phyloP scores from a whole-genome alignment of 2,888 invertebrate genomes.

The Spodoptera exigua region DNA sequence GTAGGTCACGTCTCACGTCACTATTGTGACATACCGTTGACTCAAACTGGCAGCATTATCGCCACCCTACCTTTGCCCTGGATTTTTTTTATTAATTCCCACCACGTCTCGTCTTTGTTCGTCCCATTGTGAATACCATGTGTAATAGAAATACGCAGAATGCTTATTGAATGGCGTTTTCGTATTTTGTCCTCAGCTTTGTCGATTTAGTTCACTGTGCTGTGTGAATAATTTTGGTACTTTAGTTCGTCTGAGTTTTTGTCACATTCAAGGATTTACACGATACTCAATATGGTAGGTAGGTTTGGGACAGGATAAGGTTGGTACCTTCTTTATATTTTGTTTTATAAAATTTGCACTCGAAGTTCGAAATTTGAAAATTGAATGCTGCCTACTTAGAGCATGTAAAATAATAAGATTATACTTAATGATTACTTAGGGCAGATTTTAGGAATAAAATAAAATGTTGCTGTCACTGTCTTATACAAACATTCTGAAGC shows the following conservation, averaged over 20 bases:
- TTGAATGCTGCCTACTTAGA: no score
- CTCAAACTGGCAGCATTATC: slow-evolving; percentile 76
- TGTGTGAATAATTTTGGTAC: slow-evolving; percentile 25
- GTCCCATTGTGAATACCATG: slow-evolving; percentile 81
- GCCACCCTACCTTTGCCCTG: slow-evolving; percentile 76
- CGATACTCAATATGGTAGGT: background rate
- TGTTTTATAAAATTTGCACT: no score
- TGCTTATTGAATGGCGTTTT: slow-evolving; percentile 73
- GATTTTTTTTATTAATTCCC: slow-evolving; percentile 83
- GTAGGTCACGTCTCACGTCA: slow-evolving; percentile 79
- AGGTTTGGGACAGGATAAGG: no score
- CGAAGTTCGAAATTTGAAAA: no score
- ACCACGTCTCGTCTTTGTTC: slow-evolving; percentile 84
- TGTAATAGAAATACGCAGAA: slow-evolving; percentile 76
- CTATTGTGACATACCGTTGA: slow-evolving; percentile 80
- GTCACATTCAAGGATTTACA: slow-evolving; percentile 6
- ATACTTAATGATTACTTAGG: no score
- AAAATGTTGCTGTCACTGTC: no score
- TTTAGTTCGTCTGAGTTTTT: slow-evolving; percentile 17
- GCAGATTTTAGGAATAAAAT: no score
- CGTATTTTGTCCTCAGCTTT: slow-evolving; percentile 67
- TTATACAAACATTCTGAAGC: no score
- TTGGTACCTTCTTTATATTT: no score
- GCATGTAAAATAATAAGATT: no score
- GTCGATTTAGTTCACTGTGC: slow-evolving; percentile 61